A percentile compares a stretch with the other conserved stretches of the same genome.
Conservation (phyloP, 2,797 vertebrate species). For the Ptychobarbus kaznakovi region DNA sequence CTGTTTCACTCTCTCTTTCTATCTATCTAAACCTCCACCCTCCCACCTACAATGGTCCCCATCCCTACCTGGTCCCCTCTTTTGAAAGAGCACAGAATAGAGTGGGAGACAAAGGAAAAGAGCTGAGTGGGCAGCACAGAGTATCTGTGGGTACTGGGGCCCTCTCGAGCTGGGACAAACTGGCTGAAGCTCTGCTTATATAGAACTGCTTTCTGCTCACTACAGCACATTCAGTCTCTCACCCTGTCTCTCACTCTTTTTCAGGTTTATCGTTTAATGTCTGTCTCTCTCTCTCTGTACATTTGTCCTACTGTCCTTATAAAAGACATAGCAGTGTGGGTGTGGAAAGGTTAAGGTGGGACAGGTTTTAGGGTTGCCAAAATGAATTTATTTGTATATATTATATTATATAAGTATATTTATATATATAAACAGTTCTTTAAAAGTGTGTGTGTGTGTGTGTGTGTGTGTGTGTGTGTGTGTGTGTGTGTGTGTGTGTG, state of each 20-base stretch:
- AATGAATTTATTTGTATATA: neutral
- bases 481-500: too few relatives aligned
- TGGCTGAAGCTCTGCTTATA: slow-evolving; percentile 70
- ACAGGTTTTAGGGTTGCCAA: neutral
- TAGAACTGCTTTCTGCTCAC: slow-evolving; percentile 76
- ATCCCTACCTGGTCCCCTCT: slow-evolving; percentile 59
- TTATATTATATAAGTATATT: neutral
- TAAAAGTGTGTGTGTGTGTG: neutral
- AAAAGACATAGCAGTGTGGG: slow-evolving; percentile 4
- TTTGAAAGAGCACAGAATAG: slow-evolving; percentile 71
- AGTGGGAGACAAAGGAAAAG: slow-evolving; percentile 80
- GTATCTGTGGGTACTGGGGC: slow-evolving; percentile 27
- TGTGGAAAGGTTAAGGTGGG: neutral
- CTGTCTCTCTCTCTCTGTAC: slow-evolving; percentile 11
- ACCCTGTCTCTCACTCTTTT: slow-evolving; percentile 13
- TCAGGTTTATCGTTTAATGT: slow-evolving; percentile 41
- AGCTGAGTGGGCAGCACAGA: slow-evolving; percentile 71
- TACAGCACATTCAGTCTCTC: slow-evolving; percentile 76
- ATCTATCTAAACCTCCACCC: slow-evolving; percentile 16
- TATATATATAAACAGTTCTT: neutral
- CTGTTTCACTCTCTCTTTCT: slow-evolving; percentile 1
- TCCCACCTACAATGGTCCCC: slow-evolving; percentile 67
- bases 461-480: too few relatives aligned
- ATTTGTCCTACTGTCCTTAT: neutral
- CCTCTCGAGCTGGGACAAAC: slow-evolving; percentile 41